Evolutionary conservation across 2,797 vertebrate species (phyloP).

Genomic region (Notamacropus eugenii): DNA sequence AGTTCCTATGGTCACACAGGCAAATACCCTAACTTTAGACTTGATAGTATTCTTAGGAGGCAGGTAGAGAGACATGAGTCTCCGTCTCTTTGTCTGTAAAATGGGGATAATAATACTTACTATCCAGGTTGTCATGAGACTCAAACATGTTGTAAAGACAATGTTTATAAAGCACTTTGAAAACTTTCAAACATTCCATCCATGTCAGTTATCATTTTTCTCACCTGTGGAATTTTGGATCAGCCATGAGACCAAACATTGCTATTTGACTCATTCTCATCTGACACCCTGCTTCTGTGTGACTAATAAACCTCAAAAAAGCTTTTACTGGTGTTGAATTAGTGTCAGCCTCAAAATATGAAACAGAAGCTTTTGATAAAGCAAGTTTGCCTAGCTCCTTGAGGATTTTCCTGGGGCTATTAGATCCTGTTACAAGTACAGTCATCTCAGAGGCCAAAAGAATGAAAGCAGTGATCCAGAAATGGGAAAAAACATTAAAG

Average conservation of each 20-base stretch:
- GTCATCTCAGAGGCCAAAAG: constrained; percentile 8
- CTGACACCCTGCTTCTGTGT: background rate
- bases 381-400: background rate
- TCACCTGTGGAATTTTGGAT: background rate
- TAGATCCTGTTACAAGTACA: constrained; percentile 17
- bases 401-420: background rate
- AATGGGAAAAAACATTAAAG: constrained; percentile 54
- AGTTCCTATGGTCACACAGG: background rate
- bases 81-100: background rate
- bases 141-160: background rate
- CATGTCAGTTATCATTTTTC: background rate
- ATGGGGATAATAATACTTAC: background rate
- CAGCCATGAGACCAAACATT: background rate
- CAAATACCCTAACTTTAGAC: background rate
- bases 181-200: background rate
- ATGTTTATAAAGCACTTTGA: background rate
- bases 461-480: constrained; percentile 60
- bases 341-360: background rate
- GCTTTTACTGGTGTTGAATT: background rate
- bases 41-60: background rate
- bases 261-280: background rate
- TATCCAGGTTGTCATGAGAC: background rate
- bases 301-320: background rate
- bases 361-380: background rate
- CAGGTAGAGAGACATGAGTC: background rate